phyloP scores from a whole-genome alignment of 2,888 invertebrate species.

The Carcina quercana region DNA sequence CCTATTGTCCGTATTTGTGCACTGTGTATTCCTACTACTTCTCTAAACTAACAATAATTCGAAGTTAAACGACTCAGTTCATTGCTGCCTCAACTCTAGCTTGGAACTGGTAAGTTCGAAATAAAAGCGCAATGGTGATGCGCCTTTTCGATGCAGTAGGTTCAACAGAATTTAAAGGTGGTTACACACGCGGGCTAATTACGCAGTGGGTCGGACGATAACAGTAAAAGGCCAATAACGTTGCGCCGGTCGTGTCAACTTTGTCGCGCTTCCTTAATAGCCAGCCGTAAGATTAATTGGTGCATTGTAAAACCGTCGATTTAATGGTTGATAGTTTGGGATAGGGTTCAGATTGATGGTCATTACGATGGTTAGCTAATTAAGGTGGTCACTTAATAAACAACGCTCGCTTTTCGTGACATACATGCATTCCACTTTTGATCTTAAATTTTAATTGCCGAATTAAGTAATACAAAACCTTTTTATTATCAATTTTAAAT shows the following conservation, averaged over 20 bases:
- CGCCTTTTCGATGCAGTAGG: too few species aligned
- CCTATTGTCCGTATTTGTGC: conserved; percentile 46
- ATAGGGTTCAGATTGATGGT: conserved; percentile 23
- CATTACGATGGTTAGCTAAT: conserved; percentile 21
- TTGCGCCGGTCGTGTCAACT: conserved; percentile 54
- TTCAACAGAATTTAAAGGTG: conserved; percentile 35
- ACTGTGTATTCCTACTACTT: too few species aligned
- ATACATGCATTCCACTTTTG: too few species aligned
- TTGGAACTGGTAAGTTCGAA: neutral
- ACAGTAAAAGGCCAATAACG: conserved; percentile 66
- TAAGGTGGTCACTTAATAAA: too few species aligned
- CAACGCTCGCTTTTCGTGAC: too few species aligned
- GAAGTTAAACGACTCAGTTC: conserved; percentile 15
- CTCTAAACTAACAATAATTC: too few species aligned
- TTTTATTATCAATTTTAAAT: too few species aligned
- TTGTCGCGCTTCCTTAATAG: conserved; percentile 54
- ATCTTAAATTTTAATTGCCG: too few species aligned
- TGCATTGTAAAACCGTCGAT: conserved; percentile 30
- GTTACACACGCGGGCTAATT: conserved; percentile 55
- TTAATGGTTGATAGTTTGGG: conserved; percentile 19
- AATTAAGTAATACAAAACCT: too few species aligned
- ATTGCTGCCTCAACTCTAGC: conserved; percentile 16
- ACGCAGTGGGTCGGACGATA: conserved; percentile 55
- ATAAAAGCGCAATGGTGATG: conserved; percentile 1
- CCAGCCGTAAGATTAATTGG: conserved; percentile 38